Evolutionary conservation across 2,888 invertebrate genomes (phyloP), one percentile per base, ranked within the genome.

Genomic region (Drosophila siamana): DNA sequence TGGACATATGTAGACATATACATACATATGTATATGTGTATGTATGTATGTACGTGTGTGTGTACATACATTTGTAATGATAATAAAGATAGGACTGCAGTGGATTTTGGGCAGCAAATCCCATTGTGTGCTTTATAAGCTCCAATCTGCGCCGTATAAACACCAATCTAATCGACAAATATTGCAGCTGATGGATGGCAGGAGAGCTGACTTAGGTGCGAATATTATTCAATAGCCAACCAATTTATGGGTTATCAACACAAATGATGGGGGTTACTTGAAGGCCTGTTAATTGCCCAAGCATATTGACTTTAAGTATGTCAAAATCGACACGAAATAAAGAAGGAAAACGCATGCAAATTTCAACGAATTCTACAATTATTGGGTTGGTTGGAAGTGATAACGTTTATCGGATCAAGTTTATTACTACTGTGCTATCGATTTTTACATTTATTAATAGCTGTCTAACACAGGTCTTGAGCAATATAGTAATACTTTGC

Each of bases 121-220:
- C 43, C 30, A 30, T 40, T 33, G 62, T 44, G 33, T 11, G 30
- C 46, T 60, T 48, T 16, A 44, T 44, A 26, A 24, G 33, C 24
- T 51, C 24, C 66, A 76, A 66, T 77, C 66, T 33, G 48, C 26
- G 19, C 33, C 60, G 63, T 56, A 74, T 63, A 64, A 76, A 41
- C 9, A 9, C 9, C 54, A 74, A 74, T 74, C 78, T 74, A 36
- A 74, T 74, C 74, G 22, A 15, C 16, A 26, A 28, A 2, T 51
- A 48, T 59, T 70, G 54, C 52, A 66, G 56, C 47, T 75, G 33
- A 48, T 33, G n/a, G 33, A 15, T 44, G 55, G 43, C 26, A 26
- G 40, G 13, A 19, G 36, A 11, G 15, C 26, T 40, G 38, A 4
- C 26, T 19, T 7, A 48, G 38, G 16, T 28, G 28, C 13, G 15